A percentile compares a stretch with the other conserved stretches of the same genome.
phyloP scores from a whole-genome alignment of 2,797 vertebrate genomes.

The Alfaro cultratus region DNA sequence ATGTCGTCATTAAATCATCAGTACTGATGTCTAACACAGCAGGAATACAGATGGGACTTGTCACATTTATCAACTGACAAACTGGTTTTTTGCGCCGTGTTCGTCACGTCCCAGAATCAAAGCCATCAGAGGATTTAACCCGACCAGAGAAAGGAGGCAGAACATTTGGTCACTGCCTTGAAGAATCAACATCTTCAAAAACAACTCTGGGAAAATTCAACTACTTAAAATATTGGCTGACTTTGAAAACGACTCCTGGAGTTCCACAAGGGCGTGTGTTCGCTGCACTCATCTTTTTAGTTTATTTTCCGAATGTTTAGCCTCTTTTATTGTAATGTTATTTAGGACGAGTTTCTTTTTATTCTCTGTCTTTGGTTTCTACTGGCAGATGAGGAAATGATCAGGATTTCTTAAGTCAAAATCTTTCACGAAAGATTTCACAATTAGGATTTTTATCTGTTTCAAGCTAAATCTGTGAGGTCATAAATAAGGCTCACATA shows the following conservation, averaged over 20 bases:
- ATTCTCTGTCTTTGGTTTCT: no score
- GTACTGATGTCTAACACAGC: neutral
- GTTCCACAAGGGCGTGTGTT: neutral
- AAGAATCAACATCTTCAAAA: neutral
- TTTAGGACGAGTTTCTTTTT: no score
- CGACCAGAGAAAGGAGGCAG: neutral
- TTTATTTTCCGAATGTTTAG: neutral
- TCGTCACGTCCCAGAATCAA: neutral
- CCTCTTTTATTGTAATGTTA: neutral
- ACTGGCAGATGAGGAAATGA: no score
- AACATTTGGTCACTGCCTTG: neutral
- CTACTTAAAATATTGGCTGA: neutral
- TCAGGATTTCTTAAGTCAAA: no score
- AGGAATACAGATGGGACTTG: neutral
- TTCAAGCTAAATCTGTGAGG: no score
- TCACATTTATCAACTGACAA: neutral
- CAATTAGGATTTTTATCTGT: no score
- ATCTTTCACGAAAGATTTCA: no score
- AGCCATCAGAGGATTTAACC: neutral
- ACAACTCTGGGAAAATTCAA: neutral
- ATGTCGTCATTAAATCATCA: neutral
- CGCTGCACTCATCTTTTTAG: neutral
- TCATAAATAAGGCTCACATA: no score
- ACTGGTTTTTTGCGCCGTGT: neutral
- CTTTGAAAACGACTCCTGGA: neutral